Conservation (phyloP, 2,797 vertebrate genomes). For the Rhincodon typus region DNA sequence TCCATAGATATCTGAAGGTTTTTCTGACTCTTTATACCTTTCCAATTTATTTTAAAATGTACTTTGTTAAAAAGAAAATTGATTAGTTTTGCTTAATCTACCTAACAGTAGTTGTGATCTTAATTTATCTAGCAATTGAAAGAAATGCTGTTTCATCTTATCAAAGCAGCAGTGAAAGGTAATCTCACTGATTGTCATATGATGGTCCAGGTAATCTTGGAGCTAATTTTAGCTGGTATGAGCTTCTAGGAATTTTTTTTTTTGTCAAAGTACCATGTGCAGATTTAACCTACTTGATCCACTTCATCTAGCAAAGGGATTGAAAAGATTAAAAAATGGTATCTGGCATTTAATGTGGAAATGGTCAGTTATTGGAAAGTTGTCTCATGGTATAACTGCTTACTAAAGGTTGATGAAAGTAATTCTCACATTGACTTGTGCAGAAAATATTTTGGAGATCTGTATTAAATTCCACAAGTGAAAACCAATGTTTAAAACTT, state of each 20-base stretch:
- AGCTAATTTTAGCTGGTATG: neutral
- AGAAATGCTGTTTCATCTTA: neutral
- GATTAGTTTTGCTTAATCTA: neutral
- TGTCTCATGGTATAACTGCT: neutral
- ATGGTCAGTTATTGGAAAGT: neutral
- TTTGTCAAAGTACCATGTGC: neutral
- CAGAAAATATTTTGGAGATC: neutral
- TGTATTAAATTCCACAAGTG: neutral
- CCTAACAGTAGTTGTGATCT: neutral
- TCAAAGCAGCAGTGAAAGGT: neutral
- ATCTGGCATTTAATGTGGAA: neutral
- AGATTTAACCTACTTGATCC: neutral
- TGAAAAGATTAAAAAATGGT: neutral
- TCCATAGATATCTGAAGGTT: neutral
- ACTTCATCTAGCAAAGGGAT: neutral
- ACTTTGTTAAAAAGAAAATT: neutral
- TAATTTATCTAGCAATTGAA: constrained; percentile 10
- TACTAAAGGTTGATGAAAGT: neutral
- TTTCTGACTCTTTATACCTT: neutral
- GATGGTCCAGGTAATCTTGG: neutral
- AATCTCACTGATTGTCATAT: neutral
- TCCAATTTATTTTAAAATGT: neutral
- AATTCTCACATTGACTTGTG: neutral
- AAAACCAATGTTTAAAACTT: neutral
- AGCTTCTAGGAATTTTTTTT: neutral